Evolutionary conservation across 2,888 invertebrate genomes (phyloP), one percentile per base, ranked within the genome.

Genomic region (Megastigmus dorsalis): DNA sequence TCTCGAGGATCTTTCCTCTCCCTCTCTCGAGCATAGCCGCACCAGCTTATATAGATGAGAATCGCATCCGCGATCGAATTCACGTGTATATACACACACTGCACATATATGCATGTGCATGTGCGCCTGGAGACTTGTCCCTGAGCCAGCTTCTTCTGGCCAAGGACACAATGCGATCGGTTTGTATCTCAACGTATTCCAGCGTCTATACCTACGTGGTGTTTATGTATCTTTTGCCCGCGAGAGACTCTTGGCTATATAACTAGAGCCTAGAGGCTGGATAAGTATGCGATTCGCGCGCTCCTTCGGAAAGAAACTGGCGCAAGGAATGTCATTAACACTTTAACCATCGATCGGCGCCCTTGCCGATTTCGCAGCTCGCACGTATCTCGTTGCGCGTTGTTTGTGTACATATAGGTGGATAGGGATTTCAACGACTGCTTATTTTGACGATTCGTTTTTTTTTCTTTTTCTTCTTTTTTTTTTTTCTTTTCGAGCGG

Each of bases 301-400:
- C 45, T 60, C 36, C 68, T 38, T 48, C 68, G 57, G 48, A 70
- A 72, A n/a, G n/a, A n/a, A 79, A 71, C 79, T 81, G 55, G 75
- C 74, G 72, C 66, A 74, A 79, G 84, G 84, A 84, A 84, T 84
- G 82, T 82, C 83, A 68, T 68, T 84, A 82, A 83, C 82, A 79
- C 82, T n/a, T n/a, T n/a, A n/a, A n/a, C n/a, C n/a, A n/a, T n/a
- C n/a, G n/a, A n/a, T n/a, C n/a, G n/a, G n/a, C 45, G 68, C 74
- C 74, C 74, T 74, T 69, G 74, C 55, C 62, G 60, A 38, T 59
- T 68, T 48, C 15, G 33, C 33, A 52, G n/a, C n/a, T 50, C 50
- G 50, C 48, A 20, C 2, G n/a, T 18, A 48, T 20, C 48, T n/a
- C n/a, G 36, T 1, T 13, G 23, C 38, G 45, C 45, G 9, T 33